Evolutionary conservation across 2,113 vertebrate genomes (phyloP).

Genomic region (Catharus fuscescens): DNA sequence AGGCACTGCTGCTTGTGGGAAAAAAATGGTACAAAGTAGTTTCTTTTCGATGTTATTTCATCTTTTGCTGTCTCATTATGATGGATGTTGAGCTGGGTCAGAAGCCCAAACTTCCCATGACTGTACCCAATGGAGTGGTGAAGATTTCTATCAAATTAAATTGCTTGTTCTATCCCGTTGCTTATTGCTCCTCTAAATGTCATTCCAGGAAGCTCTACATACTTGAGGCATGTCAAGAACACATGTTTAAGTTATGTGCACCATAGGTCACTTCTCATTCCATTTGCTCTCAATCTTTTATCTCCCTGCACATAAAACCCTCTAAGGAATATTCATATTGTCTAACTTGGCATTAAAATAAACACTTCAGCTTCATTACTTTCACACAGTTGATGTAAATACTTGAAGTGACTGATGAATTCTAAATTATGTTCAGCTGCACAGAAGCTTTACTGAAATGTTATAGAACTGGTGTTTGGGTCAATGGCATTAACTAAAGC

Average conservation of each 20-base stretch:
- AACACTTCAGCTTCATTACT: background rate
- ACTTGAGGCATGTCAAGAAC: background rate
- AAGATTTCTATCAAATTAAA: background rate
- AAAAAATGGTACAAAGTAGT: background rate
- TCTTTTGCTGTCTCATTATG: background rate
- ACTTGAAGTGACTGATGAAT: background rate
- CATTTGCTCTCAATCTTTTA: background rate
- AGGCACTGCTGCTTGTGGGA: background rate
- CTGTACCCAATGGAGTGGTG: background rate
- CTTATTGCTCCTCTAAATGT: background rate
- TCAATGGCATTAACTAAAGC: background rate
- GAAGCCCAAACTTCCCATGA: background rate
- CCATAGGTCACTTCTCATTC: background rate
- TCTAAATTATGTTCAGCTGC: background rate
- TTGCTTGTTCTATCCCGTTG: background rate
- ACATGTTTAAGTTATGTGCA: background rate
- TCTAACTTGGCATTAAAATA: background rate
- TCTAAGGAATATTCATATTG: background rate
- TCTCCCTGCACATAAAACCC: background rate
- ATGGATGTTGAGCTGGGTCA: background rate
- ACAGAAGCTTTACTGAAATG: background rate
- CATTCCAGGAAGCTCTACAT: rapidly evolving
- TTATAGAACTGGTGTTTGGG: background rate
- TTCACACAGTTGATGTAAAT: background rate
- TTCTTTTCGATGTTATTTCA: background rate